phyloP scores from a whole-genome alignment of 2,113 vertebrate genomes.

The Brachyistius frenatus region DNA sequence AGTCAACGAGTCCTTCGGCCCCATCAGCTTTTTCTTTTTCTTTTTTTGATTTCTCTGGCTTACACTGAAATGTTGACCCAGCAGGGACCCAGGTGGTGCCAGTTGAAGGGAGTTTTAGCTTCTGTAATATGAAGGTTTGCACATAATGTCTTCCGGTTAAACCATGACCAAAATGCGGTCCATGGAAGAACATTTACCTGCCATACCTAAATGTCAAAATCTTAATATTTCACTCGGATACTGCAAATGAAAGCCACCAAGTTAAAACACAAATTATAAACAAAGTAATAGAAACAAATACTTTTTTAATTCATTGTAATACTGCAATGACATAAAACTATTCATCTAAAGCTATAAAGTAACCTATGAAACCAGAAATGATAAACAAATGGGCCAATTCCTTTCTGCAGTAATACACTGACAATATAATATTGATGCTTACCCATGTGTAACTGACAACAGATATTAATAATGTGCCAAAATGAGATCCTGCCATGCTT shows the following conservation, averaged over 20 bases:
- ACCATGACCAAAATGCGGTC: conserved; percentile 10
- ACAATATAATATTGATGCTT: conserved; percentile 11
- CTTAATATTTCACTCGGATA: neutral
- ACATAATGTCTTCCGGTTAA: conserved; percentile 8
- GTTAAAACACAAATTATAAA: neutral
- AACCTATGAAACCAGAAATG: neutral
- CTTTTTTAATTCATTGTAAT: neutral
- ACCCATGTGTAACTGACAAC: conserved; percentile 13
- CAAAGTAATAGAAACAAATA: neutral
- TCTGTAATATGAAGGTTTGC: conserved; percentile 19
- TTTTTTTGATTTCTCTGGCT: conserved; percentile 11
- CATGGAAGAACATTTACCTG: neutral
- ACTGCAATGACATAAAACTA: neutral
- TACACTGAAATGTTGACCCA: conserved; percentile 31
- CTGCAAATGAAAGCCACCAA: neutral
- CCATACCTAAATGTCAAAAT: neutral
- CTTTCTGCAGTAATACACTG: neutral
- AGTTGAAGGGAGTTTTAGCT: conserved; percentile 27
- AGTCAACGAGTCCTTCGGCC: neutral
- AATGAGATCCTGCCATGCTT: conserved; percentile 3
- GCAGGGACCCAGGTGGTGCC: conserved; percentile 17
- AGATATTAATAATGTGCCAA: conserved; percentile 23
- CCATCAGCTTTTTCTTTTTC: conserved; percentile 33
- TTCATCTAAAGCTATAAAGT: neutral
- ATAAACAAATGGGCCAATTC: conserved; percentile 3